Percentiles rank a stretch among this genome's conserved stretches.
Conservation (phyloP, 2,888 invertebrate genomes). For the Parnassius smintheus region DNA sequence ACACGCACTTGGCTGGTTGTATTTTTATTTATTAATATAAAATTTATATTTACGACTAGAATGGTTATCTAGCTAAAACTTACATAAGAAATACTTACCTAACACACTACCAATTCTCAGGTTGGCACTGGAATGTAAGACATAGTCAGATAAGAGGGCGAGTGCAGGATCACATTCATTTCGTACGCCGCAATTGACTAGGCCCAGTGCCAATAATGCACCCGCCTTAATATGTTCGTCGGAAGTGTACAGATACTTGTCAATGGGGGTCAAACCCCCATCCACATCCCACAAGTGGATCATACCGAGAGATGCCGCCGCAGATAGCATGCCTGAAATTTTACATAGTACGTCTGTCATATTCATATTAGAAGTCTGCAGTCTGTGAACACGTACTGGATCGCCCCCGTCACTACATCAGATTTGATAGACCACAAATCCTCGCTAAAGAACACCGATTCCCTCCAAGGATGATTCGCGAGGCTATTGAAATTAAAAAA, state of each 20-base stretch:
- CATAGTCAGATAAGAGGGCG: slow-evolving; percentile 96
- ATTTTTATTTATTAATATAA: too few relatives aligned
- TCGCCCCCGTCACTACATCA: too few relatives aligned
- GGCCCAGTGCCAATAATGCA: slow-evolving; percentile 96
- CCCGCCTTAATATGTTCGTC: slow-evolving; percentile 99
- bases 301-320: slow-evolving; percentile 97
- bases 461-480: too few relatives aligned
- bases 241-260: slow-evolving; percentile 97
- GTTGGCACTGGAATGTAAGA: slow-evolving; percentile 89
- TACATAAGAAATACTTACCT: slow-evolving; percentile 50
- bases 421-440: too few relatives aligned
- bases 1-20: too few relatives aligned
- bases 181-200: slow-evolving; percentile 97
- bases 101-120: slow-evolving; percentile 93
- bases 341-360: not conserved
- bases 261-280: slow-evolving; percentile 97
- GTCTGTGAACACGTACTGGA: too few relatives aligned
- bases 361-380: too few relatives aligned
- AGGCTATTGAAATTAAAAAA: too few relatives aligned
- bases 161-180: slow-evolving; percentile 99
- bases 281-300: slow-evolving; percentile 99
- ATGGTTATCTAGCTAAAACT: too few relatives aligned
- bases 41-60: too few relatives aligned
- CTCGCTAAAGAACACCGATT: too few relatives aligned
- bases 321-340: slow-evolving; percentile 91